Evolutionary conservation across 2,797 vertebrate genomes (phyloP).

Genomic region (Acropternis orthonyx): DNA sequence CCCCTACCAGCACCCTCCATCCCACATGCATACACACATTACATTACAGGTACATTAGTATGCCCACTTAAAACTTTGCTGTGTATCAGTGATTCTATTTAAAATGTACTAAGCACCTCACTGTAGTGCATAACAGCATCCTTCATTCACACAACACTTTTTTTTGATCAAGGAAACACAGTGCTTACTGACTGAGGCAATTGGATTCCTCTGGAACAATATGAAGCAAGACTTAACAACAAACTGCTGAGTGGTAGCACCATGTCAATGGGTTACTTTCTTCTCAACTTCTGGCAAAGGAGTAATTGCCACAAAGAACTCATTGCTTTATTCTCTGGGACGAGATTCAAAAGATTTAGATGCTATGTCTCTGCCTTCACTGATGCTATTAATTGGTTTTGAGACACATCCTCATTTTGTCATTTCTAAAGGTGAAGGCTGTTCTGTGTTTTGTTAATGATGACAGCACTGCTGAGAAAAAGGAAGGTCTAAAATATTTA

Average conservation of each 20-base stretch:
- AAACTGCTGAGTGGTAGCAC: not conserved
- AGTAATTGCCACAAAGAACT: constrained; percentile 49
- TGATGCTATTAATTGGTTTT: constrained; percentile 73
- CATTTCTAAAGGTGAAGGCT: constrained; percentile 68
- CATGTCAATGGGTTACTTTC: constrained; percentile 32
- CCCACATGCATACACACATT: not conserved
- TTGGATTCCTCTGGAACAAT: not conserved
- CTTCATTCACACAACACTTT: constrained; percentile 7
- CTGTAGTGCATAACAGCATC: not conserved
- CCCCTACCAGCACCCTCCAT: not conserved
- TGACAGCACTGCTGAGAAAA: constrained; percentile 57
- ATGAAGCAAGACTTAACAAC: constrained; percentile 31
- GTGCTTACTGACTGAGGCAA: constrained; percentile 1
- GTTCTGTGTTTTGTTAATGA: constrained; percentile 70
- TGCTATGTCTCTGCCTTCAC: constrained; percentile 67
- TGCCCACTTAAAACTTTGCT: not conserved
- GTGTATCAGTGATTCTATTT: not conserved
- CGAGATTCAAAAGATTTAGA: constrained; percentile 65
- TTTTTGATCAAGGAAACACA: constrained; percentile 39
- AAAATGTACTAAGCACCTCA: not conserved
- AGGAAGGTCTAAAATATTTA: constrained; percentile 67
- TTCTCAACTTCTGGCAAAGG: constrained; percentile 21
- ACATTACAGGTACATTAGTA: not conserved
- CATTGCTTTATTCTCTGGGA: constrained; percentile 50
- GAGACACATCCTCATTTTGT: constrained; percentile 72